A percentile compares a stretch with the other conserved stretches of the same genome.
Evolutionary conservation across 2,113 vertebrate genomes (phyloP).

Genomic region (Phalacrocorax carbo): DNA sequence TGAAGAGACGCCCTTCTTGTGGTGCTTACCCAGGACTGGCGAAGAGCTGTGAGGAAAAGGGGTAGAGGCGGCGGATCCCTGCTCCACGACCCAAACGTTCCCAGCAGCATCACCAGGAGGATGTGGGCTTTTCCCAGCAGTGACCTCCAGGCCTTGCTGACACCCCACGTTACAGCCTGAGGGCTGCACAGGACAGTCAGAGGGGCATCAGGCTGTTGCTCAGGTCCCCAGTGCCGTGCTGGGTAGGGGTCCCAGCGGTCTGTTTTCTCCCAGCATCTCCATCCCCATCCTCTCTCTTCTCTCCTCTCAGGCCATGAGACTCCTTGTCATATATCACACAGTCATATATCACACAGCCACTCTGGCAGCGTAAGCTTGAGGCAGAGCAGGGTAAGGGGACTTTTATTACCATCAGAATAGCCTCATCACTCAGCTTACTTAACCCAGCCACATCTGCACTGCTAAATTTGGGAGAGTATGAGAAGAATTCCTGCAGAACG

Average conservation of each 20-base stretch:
- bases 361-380: neutral
- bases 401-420: neutral
- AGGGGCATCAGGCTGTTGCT: neutral
- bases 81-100: neutral
- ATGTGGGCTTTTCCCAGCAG: neutral
- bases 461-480: slow-evolving; percentile 54
- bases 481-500: neutral
- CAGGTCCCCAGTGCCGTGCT: neutral
- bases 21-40: neutral
- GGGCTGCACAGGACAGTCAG: neutral
- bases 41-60: neutral
- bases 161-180: rapidly evolving
- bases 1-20: neutral
- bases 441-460: neutral
- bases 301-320: neutral
- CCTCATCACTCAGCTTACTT: neutral
- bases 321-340: neutral
- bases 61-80: neutral
- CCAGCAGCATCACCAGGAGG: neutral
- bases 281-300: neutral
- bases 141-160: neutral
- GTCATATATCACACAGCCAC: neutral
- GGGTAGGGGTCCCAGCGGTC: rapidly evolving
- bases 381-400: neutral
- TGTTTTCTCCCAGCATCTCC: neutral